phyloP scores from a whole-genome alignment of 1,140 invertebrate genomes.

The Mizuhopecten yessoensis region DNA sequence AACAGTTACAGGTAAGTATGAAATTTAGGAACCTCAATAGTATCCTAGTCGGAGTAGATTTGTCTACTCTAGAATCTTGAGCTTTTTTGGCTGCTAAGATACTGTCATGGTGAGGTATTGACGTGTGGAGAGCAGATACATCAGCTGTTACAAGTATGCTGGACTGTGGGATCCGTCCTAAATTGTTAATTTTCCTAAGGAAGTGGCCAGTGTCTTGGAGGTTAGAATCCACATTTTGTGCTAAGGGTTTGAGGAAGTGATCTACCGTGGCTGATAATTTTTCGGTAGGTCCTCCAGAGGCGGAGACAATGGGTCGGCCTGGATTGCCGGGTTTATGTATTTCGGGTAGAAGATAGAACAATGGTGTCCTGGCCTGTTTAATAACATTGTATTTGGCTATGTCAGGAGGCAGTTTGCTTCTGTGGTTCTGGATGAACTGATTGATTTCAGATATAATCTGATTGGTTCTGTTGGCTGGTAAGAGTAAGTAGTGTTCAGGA shows the following conservation, averaged over 20 bases:
- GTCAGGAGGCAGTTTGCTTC: neutral
- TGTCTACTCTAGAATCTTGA: neutral
- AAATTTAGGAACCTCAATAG: neutral
- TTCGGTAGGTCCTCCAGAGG: neutral
- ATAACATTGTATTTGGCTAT: neutral
- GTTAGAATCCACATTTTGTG: neutral
- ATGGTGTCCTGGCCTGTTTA: conserved; percentile 11
- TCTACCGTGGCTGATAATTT: conserved; percentile 38
- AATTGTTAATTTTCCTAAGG: neutral
- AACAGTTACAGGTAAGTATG: conserved; percentile 43
- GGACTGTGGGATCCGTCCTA: neutral
- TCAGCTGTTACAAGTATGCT: neutral
- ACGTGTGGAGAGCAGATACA: conserved; percentile 42
- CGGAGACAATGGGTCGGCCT: neutral
- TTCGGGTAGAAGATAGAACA: conserved; percentile 49
- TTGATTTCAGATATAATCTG: conserved; percentile 45
- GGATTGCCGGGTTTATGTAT: conserved; percentile 26
- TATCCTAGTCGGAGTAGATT: neutral
- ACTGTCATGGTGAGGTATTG: neutral
- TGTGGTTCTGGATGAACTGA: conserved; percentile 18
- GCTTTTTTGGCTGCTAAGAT: too few species aligned
- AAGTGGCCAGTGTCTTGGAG: conserved; percentile 43
- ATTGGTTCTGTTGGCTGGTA: neutral
- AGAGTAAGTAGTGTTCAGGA: conserved; percentile 31
- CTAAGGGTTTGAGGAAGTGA: neutral